phyloP scores from a whole-genome alignment of 2,113 vertebrate species.

The Propithecus coquereli region DNA sequence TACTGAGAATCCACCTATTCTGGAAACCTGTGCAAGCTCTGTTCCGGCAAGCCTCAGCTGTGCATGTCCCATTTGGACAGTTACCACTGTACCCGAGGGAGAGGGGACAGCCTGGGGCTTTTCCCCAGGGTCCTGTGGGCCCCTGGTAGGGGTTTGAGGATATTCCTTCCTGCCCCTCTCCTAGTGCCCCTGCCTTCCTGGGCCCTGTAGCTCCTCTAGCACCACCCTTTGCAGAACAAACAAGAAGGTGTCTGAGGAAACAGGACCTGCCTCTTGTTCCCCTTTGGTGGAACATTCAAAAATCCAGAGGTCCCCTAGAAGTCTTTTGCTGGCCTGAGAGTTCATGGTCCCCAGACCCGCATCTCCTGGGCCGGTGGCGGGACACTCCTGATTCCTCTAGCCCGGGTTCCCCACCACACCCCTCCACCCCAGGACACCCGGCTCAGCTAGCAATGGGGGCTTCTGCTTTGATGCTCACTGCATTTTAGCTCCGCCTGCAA shows the following conservation, averaged over 20 bases:
- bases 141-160: background rate
- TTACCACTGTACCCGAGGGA: background rate
- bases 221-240: background rate
- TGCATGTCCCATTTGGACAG: background rate
- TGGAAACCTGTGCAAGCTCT: background rate
- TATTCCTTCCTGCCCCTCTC: background rate
- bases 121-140: background rate
- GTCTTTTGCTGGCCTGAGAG: background rate
- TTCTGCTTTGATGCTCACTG: background rate
- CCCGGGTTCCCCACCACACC: background rate
- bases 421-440: background rate
- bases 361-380: background rate
- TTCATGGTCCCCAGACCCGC: background rate
- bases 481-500: background rate
- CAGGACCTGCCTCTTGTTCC: background rate
- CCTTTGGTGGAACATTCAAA: background rate
- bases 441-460: background rate
- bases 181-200: background rate
- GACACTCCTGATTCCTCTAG: background rate
- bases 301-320: background rate
- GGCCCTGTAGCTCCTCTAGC: background rate
- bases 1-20: background rate
- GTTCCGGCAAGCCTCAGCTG: background rate
- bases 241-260: background rate
- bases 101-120: background rate